Conservation (phyloP, 2,888 invertebrate genomes). For the Tiliacea citrago region DNA sequence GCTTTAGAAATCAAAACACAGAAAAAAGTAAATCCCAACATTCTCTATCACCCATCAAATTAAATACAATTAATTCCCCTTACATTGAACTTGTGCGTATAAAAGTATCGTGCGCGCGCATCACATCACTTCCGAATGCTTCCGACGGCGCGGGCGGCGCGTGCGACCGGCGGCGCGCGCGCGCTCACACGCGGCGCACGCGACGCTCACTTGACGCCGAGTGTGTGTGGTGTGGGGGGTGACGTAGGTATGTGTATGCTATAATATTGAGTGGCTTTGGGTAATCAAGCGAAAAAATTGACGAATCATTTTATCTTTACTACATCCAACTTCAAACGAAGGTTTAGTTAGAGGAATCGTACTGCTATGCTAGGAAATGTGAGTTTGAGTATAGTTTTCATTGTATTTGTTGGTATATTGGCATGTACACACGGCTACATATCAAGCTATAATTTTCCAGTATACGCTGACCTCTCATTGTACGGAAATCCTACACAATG, state of each 20-base stretch:
- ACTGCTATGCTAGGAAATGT: background rate
- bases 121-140: conserved; percentile 49
- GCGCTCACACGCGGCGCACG: conserved; percentile 65
- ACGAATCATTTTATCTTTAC: background rate
- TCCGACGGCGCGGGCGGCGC: conserved; percentile 61
- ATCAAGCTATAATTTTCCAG: too few relatives aligned
- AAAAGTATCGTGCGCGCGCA: conserved; percentile 55
- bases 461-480: too few relatives aligned
- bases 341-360: background rate
- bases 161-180: conserved; percentile 66
- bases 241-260: background rate
- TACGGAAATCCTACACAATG: too few relatives aligned
- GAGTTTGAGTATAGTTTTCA: too few relatives aligned
- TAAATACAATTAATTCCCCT: conserved; percentile 19
- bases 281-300: background rate
- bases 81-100: conserved; percentile 24
- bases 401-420: too few relatives aligned
- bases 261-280: conserved; percentile 25
- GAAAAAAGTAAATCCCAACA: background rate
- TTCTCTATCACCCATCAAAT: conserved; percentile 1
- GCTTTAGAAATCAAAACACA: background rate
- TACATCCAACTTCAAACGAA: background rate
- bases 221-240: conserved; percentile 32
- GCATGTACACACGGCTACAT: too few relatives aligned
- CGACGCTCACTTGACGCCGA: conserved; percentile 58